Evolutionary conservation across 1,140 invertebrate genomes (phyloP).

Genomic region (Eupristina koningsbergeri): DNA sequence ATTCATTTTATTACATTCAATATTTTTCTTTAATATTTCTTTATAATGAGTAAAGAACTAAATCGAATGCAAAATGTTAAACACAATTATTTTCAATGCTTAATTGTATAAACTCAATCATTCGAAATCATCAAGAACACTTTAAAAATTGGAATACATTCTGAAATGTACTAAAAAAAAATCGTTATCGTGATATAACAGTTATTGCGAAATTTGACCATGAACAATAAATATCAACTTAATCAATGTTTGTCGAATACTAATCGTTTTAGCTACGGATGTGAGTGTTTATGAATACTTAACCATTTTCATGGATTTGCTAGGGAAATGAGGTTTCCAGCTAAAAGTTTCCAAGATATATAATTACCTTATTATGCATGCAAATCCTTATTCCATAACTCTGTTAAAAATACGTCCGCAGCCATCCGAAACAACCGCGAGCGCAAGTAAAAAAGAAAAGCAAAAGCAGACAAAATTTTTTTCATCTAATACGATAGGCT

Average conservation of each 20-base stretch:
- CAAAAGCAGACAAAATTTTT: background rate
- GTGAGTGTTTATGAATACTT: constrained; percentile 19
- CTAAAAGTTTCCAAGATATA: constrained; percentile 24
- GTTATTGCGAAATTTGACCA: background rate
- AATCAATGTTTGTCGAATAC: background rate
- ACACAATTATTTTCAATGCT: no score
- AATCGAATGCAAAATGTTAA: no score
- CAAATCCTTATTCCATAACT: constrained; percentile 32
- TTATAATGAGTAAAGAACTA: no score
- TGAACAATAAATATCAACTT: background rate
- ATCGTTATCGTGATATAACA: background rate
- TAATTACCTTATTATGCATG: constrained; percentile 7
- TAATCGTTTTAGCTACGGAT: background rate
- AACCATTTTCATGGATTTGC: background rate
- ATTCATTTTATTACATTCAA: no score
- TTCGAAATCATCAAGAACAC: no score
- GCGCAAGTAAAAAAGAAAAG: background rate
- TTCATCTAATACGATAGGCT: constrained; percentile 12
- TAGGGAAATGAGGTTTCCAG: background rate
- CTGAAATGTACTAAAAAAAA: background rate
- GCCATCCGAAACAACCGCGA: background rate
- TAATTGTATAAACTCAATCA: no score
- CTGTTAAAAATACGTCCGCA: constrained; percentile 23
- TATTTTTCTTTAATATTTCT: no score
- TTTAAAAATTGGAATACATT: background rate